These are phyloP conservation scores for Hirundo rustica DNA, from an alignment of 2,797 vertebrate species.

Conservation along the genomic window DNA sequence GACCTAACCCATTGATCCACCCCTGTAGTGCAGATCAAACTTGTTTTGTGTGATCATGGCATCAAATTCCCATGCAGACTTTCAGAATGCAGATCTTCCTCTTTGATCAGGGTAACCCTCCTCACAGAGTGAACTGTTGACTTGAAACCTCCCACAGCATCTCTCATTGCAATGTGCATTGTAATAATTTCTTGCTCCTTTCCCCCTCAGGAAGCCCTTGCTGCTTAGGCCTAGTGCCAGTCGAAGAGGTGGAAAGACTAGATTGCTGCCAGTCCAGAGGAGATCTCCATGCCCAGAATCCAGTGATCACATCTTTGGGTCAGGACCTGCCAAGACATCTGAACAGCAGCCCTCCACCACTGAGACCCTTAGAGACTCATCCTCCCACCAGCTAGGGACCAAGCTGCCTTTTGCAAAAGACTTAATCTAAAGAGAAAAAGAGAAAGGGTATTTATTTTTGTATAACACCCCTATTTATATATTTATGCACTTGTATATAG, in stretches of 20 bases:
- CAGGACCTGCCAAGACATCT: conserved; percentile 61
- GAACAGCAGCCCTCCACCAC: conserved; percentile 43
- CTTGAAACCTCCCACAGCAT: not conserved
- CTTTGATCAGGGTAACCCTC: not conserved
- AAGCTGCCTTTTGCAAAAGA: conserved; percentile 67
- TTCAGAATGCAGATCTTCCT: not conserved
- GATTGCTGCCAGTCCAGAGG: conserved; percentile 74
- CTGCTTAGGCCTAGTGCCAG: conserved; percentile 80
- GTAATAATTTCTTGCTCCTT: not conserved
- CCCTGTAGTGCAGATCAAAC: not conserved
- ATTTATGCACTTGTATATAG: conserved; percentile 99
- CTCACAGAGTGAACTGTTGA: not conserved
- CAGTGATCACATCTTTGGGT: conserved; percentile 67
- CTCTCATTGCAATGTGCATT: not conserved
- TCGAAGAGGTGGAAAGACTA: conserved; percentile 81
- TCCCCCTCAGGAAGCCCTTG: conserved; percentile 76
- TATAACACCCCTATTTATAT: conserved; percentile 98
- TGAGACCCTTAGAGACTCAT: conserved; percentile 71
- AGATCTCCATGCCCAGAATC: conserved; percentile 66
- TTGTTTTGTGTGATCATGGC: not conserved
- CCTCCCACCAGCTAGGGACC: conserved; percentile 70
- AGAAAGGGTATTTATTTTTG: conserved; percentile 98
- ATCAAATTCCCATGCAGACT: not conserved
- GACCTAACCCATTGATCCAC: not conserved
- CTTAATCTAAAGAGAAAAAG: conserved; percentile 72